A percentile compares a stretch with the other conserved stretches of the same genome.
These are phyloP conservation scores for Onchidella celtica DNA, from an alignment of 2,888 invertebrate species.

Conservation along the genomic window DNA sequence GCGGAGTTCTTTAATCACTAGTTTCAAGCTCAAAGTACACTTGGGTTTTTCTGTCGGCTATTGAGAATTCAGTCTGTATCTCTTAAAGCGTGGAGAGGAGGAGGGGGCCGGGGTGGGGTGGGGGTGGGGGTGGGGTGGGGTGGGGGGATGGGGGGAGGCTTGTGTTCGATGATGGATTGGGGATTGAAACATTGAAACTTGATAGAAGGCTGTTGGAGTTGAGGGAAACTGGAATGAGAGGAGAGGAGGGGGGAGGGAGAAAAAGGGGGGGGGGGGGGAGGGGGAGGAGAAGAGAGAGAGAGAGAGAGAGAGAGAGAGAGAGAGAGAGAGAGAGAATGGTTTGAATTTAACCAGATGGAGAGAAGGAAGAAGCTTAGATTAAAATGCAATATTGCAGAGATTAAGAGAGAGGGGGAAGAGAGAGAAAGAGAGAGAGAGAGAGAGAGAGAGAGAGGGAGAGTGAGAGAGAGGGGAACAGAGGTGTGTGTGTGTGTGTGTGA, in stretches of 20 bases:
- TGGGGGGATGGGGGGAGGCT: too few species aligned
- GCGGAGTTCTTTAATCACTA: too few species aligned
- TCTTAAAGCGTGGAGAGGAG: not conserved
- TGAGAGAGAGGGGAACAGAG: too few species aligned
- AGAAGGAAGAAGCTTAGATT: not conserved
- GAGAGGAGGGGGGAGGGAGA: not conserved
- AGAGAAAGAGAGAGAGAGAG: constrained; percentile 17
- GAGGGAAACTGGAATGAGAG: not conserved
- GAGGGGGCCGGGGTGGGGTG: not conserved
- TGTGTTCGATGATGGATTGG: too few species aligned
- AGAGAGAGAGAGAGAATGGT: not conserved
- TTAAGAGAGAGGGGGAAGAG: constrained; percentile 6
- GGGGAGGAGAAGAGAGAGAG: not conserved
- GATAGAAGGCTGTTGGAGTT: too few species aligned
- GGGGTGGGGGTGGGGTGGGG: too few species aligned
- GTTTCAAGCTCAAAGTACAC: too few species aligned
- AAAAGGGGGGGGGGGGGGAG: not conserved
- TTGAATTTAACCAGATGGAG: not conserved
- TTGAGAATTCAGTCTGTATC: too few species aligned
- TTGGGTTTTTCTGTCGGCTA: too few species aligned
- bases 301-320: constrained; percentile 8
- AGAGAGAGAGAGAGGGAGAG: too few species aligned
- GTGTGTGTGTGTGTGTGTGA: too few species aligned
- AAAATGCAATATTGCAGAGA: not conserved
- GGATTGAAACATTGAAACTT: too few species aligned